Evolutionary conservation across 2,797 vertebrate genomes (phyloP).

Genomic region (Simalia tracyae): DNA sequence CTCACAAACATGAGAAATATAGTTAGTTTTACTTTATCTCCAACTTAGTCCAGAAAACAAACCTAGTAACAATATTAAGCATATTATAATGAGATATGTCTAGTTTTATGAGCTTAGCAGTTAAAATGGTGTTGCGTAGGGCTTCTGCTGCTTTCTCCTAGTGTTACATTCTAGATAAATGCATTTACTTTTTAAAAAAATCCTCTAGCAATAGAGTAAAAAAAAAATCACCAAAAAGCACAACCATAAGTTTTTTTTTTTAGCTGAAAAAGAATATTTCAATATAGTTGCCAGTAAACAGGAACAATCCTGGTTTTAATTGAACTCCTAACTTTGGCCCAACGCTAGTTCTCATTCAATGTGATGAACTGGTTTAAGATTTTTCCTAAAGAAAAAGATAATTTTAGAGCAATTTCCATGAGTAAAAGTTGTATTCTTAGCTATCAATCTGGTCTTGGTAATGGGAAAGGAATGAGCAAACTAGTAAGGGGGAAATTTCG

Average conservation of each 20-base stretch:
- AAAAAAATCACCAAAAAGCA: neutral
- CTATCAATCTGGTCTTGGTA: neutral
- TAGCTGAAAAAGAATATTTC: neutral
- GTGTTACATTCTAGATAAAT: neutral
- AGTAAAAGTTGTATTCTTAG: neutral
- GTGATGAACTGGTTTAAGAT: neutral
- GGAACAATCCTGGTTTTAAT: neutral
- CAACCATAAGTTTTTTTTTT: neutral
- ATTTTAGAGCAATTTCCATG: neutral
- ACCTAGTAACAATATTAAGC: neutral
- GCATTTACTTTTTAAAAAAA: neutral
- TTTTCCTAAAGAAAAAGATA: neutral
- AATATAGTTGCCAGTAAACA: neutral
- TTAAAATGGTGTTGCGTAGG: conserved; percentile 7
- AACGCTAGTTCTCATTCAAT: neutral
- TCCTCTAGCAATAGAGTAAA: neutral
- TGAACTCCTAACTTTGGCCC: neutral
- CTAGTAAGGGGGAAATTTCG: neutral
- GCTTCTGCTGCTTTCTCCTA: neutral
- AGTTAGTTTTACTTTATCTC: too few relatives aligned
- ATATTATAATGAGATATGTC: neutral
- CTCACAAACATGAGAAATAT: neutral
- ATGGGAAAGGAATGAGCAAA: neutral
- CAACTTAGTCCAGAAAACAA: neutral
- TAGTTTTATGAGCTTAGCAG: neutral